A percentile compares a stretch with the other conserved stretches of the same genome.
phyloP scores from a whole-genome alignment of 2,797 vertebrate genomes.

The Cuculus canorus region DNA sequence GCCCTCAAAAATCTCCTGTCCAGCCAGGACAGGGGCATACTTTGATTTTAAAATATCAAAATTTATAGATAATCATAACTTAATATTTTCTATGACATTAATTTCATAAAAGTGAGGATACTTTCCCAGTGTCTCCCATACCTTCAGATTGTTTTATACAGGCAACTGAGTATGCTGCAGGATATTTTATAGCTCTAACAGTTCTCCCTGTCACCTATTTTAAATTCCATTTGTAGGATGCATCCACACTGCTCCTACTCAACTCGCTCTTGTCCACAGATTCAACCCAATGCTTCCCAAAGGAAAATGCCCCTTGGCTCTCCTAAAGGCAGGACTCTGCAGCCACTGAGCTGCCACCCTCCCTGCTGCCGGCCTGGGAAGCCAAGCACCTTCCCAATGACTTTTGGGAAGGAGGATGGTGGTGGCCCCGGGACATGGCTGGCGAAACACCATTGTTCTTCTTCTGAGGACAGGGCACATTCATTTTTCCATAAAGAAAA shows the following conservation, averaged over 20 bases:
- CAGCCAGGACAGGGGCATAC: neutral
- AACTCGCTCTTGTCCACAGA: neutral
- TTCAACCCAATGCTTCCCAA: neutral
- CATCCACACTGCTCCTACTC: neutral
- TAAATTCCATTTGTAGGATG: neutral
- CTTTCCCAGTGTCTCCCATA: neutral
- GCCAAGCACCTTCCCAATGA: neutral
- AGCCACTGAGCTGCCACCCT: too few relatives aligned
- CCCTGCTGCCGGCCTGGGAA: neutral
- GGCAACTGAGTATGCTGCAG: neutral
- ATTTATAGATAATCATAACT: neutral
- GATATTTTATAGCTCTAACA: neutral
- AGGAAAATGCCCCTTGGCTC: neutral
- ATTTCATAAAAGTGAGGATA: neutral
- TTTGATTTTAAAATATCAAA: neutral
- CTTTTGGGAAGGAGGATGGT: neutral
- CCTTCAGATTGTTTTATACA: neutral
- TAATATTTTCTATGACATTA: neutral
- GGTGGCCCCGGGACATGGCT: neutral
- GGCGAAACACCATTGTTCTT: neutral
- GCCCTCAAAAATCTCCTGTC: neutral
- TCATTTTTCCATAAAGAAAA: neutral
- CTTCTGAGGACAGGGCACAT: rapidly evolving
- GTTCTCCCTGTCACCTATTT: neutral
- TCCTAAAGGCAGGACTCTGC: neutral